Base-by-base conservation (phyloP, 1,140 invertebrate species). In the Hylaeus anthracinus region DNA sequence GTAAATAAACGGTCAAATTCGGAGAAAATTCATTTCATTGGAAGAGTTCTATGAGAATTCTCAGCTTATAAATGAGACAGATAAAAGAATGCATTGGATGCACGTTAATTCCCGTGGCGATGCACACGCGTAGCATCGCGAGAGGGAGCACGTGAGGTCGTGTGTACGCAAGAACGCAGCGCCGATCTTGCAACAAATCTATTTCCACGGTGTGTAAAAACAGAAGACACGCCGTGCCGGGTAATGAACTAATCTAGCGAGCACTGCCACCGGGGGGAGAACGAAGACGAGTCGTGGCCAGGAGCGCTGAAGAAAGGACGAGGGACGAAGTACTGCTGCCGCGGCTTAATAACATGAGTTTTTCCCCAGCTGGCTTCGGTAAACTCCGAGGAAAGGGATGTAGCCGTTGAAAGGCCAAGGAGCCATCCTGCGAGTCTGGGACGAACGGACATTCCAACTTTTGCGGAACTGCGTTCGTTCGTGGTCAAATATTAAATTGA, bases 241-340 rank as follows among this genome's bases (percentile, higher is more conserved):
- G 81, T 90, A 90, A 90, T 90, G 89, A 90, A 90, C 89, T 90
- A 90, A 90, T 90, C 89, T 90, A 85, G 86, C 83, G 63, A 82
- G 86, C 72, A 76, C 77, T 75, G 74, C 56, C 64, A 73, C n/a
- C 26, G 45, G 51, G 73, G 74, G 64, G 65, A 78, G 63, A 53
- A 67, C 64, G 65, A 75, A 73, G 69, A 64, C 73, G 66, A 71
- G 70, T 65, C 65, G 41, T 12, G 69, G 67, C 56, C 58, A 60
- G 70, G 9, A 53, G 37, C 6, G 64, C 58, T 63, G 69, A 79
- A 74, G 79, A 85, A 78, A 80, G 66, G 79, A 76, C 61, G 65
- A 67, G 71, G 56, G 77, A 84, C 58, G 81, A 78, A 58, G 77
- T 45, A 87, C 82, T 89, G 86, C 86, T 88, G 82, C 86, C 85